Evolutionary conservation across 2,797 vertebrate genomes (phyloP).

Genomic region (Pteropus rufus): DNA sequence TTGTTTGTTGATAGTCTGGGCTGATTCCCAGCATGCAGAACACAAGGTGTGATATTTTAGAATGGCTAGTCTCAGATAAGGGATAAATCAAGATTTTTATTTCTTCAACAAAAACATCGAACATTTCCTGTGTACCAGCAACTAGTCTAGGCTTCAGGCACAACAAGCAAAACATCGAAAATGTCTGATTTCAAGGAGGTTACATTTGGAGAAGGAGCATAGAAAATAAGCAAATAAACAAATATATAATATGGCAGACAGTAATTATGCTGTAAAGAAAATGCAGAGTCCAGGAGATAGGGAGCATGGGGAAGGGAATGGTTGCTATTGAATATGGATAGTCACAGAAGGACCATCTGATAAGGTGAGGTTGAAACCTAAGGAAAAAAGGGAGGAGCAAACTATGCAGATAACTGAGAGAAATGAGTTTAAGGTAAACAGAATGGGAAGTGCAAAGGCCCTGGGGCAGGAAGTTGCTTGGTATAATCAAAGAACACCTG

Average conservation of each 20-base stretch:
- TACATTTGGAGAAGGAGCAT: background rate
- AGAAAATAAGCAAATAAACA: slow-evolving; percentile 28
- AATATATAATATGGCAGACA: background rate
- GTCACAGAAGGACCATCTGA: background rate
- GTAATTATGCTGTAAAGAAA: background rate
- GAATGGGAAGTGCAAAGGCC: background rate
- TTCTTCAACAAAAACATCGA: background rate
- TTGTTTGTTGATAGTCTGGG: background rate
- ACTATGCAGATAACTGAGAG: background rate
- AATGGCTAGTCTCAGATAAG: background rate
- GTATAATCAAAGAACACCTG: background rate
- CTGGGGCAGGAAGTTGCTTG: background rate
- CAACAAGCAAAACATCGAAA: background rate
- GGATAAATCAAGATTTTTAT: background rate
- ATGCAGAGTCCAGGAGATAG: background rate
- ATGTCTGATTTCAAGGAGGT: background rate
- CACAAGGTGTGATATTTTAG: background rate
- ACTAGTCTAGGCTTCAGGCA: background rate
- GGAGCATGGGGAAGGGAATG: background rate
- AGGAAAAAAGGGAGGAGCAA: background rate
- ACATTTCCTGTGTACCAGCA: background rate
- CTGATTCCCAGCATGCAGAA: background rate
- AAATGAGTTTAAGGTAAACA: background rate
- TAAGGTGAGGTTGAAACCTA: background rate
- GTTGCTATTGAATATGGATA: background rate